Conservation (phyloP, 2,113 vertebrate species). For the Microcebus murinus region DNA sequence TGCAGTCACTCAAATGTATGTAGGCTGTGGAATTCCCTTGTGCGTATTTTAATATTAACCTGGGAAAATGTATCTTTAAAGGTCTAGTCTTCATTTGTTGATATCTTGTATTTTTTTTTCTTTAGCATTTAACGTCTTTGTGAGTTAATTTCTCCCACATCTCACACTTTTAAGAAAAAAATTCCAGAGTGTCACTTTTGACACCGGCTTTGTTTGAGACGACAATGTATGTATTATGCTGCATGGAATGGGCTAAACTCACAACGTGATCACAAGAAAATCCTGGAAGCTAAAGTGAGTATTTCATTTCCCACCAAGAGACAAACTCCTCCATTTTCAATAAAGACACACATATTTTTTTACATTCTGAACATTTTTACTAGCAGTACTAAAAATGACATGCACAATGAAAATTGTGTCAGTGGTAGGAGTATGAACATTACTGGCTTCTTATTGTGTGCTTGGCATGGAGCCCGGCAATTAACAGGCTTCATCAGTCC, state of each 20-base stretch:
- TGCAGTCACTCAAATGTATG: accelerated
- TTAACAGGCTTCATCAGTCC: neutral
- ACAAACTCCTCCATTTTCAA: neutral
- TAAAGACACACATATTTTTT: neutral
- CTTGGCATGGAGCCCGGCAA: accelerated
- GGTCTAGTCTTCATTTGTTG: neutral
- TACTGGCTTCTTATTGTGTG: neutral
- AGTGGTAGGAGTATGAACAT: accelerated
- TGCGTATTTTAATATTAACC: neutral
- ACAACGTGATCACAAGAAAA: neutral
- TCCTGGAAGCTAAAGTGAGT: neutral
- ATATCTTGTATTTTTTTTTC: neutral
- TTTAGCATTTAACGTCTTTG: neutral
- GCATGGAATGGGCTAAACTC: accelerated
- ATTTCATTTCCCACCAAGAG: neutral
- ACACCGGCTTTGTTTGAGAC: neutral
- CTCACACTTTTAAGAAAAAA: neutral
- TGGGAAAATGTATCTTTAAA: neutral
- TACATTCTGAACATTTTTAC: neutral
- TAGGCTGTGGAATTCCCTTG: accelerated
- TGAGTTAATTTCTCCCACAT: neutral
- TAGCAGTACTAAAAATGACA: neutral
- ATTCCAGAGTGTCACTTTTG: neutral
- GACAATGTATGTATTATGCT: neutral
- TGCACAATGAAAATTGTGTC: neutral